Base-by-base conservation (phyloP, 1,140 invertebrate species). In the Heliothis virescens region DNA sequence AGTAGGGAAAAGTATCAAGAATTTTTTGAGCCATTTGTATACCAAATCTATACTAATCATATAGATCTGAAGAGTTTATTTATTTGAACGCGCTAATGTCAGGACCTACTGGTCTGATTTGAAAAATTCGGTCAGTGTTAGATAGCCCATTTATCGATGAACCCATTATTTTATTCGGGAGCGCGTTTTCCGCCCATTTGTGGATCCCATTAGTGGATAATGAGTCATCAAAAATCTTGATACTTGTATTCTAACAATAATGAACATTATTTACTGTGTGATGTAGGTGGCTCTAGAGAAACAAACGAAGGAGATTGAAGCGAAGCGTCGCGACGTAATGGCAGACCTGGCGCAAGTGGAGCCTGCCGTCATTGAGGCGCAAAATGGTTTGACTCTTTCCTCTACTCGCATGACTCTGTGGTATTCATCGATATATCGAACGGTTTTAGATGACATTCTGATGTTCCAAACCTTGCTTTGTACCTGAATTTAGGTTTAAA, bases 281-380 rank as follows among this genome's bases (percentile, higher is more conserved):
- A 86, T 83, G 60, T 84, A 95, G 95, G 95, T 95, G 60, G 92
- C 93, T 72, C 94, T 99, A 80, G 97, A 98, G 78, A 96, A 97
- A 87, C 98, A 99, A 95, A 99, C 98, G 1, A 96, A 98, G 26
- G 97, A 98, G 86, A 99, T 99, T 79, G 97, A 97, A 84, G 97
- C 98, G 87, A 99, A 99, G 93, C 96, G 98, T 80, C 96, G 97
- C 80, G 97, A 97, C 91, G 99, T 99, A 0, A 99, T 98, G 97
- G 97, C 97, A 13, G 99, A 99, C 94, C 95, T 99, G 79, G 98
- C 97, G 9, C 97, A 99, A 93, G 98, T 99, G 11, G 99, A 99
- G 95, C 99, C 99, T 0, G 99, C 99, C 87, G 99, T 99, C 79
- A 98, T 99, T 83, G 99, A 99, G 87, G 99, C 99, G 41, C 98